Conservation (phyloP, 37 sponge, comb jelly and placozoan genomes). For the Eunapius fragilis region DNA sequence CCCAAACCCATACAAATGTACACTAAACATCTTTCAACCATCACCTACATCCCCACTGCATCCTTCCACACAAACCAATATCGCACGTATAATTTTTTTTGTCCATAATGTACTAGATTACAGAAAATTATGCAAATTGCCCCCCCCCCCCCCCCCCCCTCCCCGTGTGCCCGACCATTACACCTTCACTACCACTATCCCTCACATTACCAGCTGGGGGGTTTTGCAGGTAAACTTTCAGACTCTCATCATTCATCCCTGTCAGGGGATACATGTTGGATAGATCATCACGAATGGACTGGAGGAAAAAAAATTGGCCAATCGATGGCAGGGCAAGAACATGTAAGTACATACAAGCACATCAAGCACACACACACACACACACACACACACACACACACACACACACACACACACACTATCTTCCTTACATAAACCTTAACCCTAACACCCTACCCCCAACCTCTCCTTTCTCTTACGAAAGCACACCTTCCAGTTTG, state of each 20-base stretch:
- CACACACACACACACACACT: background rate
- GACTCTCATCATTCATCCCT: conserved; percentile 66
- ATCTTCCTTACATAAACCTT: background rate
- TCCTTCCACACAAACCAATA: no score
- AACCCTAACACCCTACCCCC: no score
- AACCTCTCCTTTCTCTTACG: background rate
- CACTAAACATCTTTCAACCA: no score
- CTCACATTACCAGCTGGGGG: conserved; percentile 68
- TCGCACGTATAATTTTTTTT: no score
- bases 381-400: background rate
- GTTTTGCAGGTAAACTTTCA: conserved; percentile 63
- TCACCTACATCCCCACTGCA: no score
- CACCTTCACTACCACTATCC: background rate
- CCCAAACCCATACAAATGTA: no score
- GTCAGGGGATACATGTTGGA: conserved; percentile 55
- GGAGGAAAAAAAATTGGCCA: conserved; percentile 3
- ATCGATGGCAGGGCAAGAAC: background rate
- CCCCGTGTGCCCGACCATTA: background rate
- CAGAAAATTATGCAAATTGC: background rate
- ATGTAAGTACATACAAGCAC: no score
- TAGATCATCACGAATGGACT: conserved; percentile 27
- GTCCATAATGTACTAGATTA: no score
- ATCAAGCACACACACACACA: background rate
- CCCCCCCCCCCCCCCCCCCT: background rate
- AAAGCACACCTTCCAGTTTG: conserved; percentile 32